These are phyloP conservation scores for Ptilonorhynchus violaceus DNA, from an alignment of 2,113 vertebrate species.

Conservation along the genomic window DNA sequence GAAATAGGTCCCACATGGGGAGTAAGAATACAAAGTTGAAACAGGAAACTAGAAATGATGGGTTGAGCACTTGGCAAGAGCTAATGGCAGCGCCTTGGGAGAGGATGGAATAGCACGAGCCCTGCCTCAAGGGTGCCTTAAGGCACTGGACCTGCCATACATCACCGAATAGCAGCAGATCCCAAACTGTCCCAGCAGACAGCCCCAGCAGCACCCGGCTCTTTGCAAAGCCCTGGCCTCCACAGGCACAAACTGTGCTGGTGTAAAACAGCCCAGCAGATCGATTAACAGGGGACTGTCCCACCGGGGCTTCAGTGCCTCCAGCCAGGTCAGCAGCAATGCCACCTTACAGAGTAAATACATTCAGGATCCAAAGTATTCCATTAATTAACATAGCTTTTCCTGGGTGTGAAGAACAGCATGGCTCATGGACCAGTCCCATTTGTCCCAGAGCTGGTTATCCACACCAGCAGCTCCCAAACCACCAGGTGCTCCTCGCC, in stretches of 20 bases:
- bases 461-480: not conserved
- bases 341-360: not conserved
- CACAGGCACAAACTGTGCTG: not conserved
- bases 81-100: not conserved
- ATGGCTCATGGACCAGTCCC: no score
- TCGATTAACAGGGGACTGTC: accelerated
- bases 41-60: not conserved
- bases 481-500: not conserved
- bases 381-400: not conserved
- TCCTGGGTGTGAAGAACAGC: not conserved
- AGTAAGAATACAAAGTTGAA: not conserved
- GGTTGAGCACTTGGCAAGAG: not conserved
- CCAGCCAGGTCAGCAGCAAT: not conserved
- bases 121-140: not conserved
- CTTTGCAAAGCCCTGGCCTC: accelerated
- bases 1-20: not conserved
- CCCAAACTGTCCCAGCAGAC: not conserved
- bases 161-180: not conserved
- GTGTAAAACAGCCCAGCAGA: not conserved
- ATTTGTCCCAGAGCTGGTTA: not conserved
- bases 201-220: not conserved
- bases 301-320: not conserved
- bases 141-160: not conserved
- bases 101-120: not conserved
- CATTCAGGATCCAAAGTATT: not conserved